phyloP scores from a whole-genome alignment of 2,888 invertebrate species.

The Drosophila testacea region DNA sequence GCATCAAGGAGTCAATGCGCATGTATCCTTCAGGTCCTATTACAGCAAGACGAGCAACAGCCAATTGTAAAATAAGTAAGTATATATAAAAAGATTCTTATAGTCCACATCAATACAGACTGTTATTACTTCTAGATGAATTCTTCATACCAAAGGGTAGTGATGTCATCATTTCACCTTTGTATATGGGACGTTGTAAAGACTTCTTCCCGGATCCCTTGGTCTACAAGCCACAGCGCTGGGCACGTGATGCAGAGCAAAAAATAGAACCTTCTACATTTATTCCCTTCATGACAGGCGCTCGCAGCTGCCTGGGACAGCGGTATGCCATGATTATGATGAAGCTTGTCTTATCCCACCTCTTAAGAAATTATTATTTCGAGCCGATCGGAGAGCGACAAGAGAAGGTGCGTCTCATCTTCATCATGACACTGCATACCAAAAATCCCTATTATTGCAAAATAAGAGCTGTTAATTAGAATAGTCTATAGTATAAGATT shows the following conservation, averaged over 20 bases:
- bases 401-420: conserved; percentile 53
- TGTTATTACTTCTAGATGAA: conserved; percentile 39
- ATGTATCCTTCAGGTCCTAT: conserved; percentile 74
- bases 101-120: too few species aligned
- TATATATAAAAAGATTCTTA: accelerated
- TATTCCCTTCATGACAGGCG: conserved; percentile 68
- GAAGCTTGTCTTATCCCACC: conserved; percentile 59
- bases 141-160: conserved; percentile 64
- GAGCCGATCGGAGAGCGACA: conserved; percentile 57
- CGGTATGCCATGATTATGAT: conserved; percentile 73
- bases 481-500: not conserved
- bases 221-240: conserved; percentile 62
- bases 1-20: conserved; percentile 73
- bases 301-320: conserved; percentile 63
- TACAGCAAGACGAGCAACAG: conserved; percentile 47
- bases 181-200: conserved; percentile 69
- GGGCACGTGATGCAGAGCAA: conserved; percentile 58
- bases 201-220: conserved; percentile 67
- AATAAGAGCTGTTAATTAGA: conserved; percentile 48
- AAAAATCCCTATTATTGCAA: conserved; percentile 56
- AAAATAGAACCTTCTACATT: conserved; percentile 64
- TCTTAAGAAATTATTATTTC: conserved; percentile 58
- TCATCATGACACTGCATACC: conserved; percentile 64
- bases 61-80: conserved; percentile 66
- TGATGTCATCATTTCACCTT: conserved; percentile 64